Conservation (phyloP, 1,140 invertebrate species). For the Hetaerina americana region DNA sequence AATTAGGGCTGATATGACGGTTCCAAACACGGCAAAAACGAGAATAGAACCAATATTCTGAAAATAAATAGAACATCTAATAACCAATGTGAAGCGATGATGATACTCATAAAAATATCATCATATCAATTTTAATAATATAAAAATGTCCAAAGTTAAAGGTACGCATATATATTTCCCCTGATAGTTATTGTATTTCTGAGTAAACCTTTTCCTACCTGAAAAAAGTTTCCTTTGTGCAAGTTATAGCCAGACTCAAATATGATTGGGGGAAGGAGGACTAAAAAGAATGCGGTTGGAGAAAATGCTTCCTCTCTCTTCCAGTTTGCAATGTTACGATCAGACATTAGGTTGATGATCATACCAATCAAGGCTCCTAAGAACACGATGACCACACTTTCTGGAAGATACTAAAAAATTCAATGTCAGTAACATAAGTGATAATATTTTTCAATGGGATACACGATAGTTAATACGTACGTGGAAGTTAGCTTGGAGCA, state of each 20-base stretch:
- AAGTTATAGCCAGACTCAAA: slow-evolving; percentile 98
- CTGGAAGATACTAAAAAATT: slow-evolving; percentile 72
- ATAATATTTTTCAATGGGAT: background rate
- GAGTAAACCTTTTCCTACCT: slow-evolving; percentile 26
- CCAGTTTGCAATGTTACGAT: slow-evolving; percentile 76
- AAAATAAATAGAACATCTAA: background rate
- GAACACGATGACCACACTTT: slow-evolving; percentile 94
- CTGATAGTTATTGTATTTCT: background rate
- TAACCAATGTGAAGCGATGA: background rate
- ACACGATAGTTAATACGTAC: background rate
- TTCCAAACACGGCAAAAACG: slow-evolving; percentile 93
- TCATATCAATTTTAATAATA: no score
- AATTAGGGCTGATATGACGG: slow-evolving; percentile 85
- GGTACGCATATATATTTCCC: background rate
- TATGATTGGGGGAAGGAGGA: slow-evolving; percentile 94
- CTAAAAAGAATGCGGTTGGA: slow-evolving; percentile 92
- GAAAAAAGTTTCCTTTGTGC: slow-evolving; percentile 97
- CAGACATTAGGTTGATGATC: slow-evolving; percentile 76
- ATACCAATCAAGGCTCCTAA: slow-evolving; percentile 85
- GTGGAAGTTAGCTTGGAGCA: slow-evolving; percentile 82
- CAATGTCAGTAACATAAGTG: background rate
- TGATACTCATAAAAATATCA: background rate
- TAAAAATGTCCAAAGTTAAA: slow-evolving; percentile 31
- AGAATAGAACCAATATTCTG: slow-evolving; percentile 42
- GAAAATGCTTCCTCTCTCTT: slow-evolving; percentile 93